These are phyloP conservation scores for Hirundichthys speculiger DNA, from an alignment of 2,113 vertebrate species.

Conservation along the genomic window DNA sequence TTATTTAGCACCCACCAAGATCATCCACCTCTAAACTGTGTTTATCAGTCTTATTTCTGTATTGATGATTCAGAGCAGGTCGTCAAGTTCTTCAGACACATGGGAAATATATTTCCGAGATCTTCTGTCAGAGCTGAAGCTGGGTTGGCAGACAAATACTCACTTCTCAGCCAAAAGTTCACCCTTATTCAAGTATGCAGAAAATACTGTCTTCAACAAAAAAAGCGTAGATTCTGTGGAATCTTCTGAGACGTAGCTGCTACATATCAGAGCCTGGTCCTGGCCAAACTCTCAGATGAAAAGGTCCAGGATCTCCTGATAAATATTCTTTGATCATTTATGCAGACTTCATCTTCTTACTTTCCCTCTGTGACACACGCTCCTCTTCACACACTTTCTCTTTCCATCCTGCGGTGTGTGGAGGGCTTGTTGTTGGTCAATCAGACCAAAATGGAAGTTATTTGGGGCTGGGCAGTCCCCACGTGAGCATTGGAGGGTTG, in stretches of 20 bases:
- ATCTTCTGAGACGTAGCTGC: background rate
- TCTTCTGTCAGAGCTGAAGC: slow-evolving; percentile 1
- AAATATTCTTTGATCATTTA: background rate
- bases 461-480: slow-evolving; percentile 69
- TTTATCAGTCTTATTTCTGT: slow-evolving; percentile 52
- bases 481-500: slow-evolving; percentile 34
- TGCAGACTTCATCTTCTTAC: slow-evolving; percentile 20
- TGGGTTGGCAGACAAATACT: slow-evolving; percentile 10
- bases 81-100: too few relatives aligned
- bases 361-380: slow-evolving; percentile 17
- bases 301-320: background rate
- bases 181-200: slow-evolving; percentile 4
- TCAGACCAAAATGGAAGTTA: slow-evolving; percentile 66
- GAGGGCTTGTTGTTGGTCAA: slow-evolving; percentile 21
- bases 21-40: background rate
- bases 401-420: slow-evolving; percentile 10
- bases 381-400: slow-evolving; percentile 43
- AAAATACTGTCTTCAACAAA: too few relatives aligned
- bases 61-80: slow-evolving; percentile 51
- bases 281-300: background rate
- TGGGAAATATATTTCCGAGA: background rate
- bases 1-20: too few relatives aligned
- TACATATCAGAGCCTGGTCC: background rate
- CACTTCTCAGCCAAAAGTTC: slow-evolving; percentile 25
- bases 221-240: slow-evolving; percentile 6